These are phyloP conservation scores for Tragelaphus scriptus DNA, from an alignment of 2,113 vertebrate species.

Conservation along the genomic window DNA sequence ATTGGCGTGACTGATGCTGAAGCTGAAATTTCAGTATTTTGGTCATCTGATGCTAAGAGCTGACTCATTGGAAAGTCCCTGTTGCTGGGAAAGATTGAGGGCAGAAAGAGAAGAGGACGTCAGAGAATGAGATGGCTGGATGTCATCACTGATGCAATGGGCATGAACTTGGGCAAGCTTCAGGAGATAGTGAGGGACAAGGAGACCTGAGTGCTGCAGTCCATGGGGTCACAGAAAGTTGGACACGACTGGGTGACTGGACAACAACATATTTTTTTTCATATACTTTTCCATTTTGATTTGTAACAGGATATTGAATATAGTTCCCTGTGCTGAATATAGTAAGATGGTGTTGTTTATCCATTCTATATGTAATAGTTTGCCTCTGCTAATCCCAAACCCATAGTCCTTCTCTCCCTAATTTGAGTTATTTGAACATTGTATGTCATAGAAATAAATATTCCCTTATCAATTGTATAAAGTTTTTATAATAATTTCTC, in stretches of 20 bases:
- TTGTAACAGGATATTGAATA: background rate
- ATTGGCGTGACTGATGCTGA: background rate
- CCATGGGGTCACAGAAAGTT: background rate
- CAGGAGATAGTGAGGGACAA: background rate
- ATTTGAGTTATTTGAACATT: background rate
- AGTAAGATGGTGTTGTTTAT: background rate
- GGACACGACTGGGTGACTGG: background rate
- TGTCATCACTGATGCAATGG: background rate
- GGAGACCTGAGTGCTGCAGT: background rate
- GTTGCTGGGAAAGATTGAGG: background rate
- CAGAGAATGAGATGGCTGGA: background rate
- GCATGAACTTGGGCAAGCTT: background rate
- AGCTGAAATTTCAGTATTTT: background rate
- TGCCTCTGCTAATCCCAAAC: background rate
- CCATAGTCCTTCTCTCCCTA: background rate
- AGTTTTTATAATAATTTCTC: background rate
- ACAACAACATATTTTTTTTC: background rate
- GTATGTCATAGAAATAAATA: background rate
- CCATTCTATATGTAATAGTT: background rate
- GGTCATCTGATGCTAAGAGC: background rate
- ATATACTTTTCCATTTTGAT: background rate
- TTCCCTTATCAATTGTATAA: background rate
- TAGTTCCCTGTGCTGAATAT: background rate
- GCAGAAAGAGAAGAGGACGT: background rate
- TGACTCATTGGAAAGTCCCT: background rate